phyloP scores from a whole-genome alignment of 2,888 invertebrate species.

The Sphaeridia pumilis region DNA sequence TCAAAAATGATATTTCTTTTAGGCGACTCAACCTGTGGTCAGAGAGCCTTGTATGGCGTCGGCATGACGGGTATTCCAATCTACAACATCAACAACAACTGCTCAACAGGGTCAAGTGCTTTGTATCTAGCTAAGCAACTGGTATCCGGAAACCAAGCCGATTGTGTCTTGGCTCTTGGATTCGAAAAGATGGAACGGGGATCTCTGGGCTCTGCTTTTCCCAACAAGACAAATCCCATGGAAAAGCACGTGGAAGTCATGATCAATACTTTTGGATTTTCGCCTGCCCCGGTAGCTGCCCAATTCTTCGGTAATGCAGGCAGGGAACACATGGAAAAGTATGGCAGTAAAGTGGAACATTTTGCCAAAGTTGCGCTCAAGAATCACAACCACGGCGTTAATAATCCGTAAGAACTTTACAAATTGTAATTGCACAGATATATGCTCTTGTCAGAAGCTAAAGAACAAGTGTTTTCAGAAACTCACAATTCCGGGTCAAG shows the following conservation, averaged over 20 bases:
- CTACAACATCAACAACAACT: conserved; percentile 97
- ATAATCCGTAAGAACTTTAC: conserved; percentile 90
- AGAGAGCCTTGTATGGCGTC: conserved; percentile 83
- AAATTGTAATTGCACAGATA: too few relatives aligned
- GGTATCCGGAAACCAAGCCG: conserved; percentile 72
- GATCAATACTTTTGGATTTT: conserved; percentile 68
- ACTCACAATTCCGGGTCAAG: conserved; percentile 87
- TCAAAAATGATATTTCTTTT: too few relatives aligned
- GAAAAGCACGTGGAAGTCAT: conserved; percentile 77
- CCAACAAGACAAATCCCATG: conserved; percentile 77
- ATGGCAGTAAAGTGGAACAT: conserved; percentile 83
- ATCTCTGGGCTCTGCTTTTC: conserved; percentile 56
- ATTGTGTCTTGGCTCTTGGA: conserved; percentile 84
- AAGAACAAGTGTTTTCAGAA: conserved; percentile 41
- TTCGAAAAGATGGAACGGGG: conserved; percentile 98
- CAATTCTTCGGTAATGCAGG: conserved; percentile 97
- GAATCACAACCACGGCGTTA: conserved; percentile 91
- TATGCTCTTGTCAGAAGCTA: too few relatives aligned
- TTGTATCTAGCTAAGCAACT: conserved; percentile 81
- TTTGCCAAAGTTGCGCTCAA: conserved; percentile 96
- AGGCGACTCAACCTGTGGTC: conserved; percentile 94
- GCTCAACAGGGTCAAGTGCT: conserved; percentile 92
- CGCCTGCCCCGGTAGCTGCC: conserved; percentile 73
- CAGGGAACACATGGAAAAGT: conserved; percentile 88
- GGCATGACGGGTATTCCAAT: conserved; percentile 96